phyloP scores from a whole-genome alignment of 2,113 vertebrate species.

The Eubucco bourcierii region DNA sequence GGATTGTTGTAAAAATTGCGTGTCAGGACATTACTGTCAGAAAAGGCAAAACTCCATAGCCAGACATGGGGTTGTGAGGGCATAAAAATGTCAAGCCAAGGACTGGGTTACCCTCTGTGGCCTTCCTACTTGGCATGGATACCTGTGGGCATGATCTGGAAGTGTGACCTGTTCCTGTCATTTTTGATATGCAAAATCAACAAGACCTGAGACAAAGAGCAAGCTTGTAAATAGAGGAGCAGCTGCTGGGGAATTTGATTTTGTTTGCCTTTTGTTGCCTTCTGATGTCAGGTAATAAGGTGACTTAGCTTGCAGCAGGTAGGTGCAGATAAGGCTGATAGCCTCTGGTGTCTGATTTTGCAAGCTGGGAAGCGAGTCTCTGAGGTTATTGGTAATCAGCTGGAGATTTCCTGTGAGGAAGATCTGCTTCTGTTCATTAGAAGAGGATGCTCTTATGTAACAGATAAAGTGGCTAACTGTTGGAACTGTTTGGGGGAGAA shows the following conservation, averaged over 20 bases:
- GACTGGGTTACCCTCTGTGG: background rate
- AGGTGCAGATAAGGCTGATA: background rate
- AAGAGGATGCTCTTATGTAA: background rate
- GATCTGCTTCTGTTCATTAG: background rate
- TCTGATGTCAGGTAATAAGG: background rate
- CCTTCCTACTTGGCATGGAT: background rate
- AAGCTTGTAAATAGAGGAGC: conserved; percentile 41
- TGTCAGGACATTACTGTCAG: background rate
- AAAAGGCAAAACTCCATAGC: background rate
- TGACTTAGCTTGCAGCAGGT: background rate
- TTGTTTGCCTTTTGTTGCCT: background rate
- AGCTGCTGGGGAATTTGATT: background rate
- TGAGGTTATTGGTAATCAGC: background rate
- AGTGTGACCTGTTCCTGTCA: background rate
- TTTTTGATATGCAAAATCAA: conserved; percentile 19
- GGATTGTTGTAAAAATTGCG: background rate
- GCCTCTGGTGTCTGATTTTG: conserved; percentile 10
- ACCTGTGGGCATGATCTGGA: background rate
- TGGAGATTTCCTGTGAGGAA: background rate
- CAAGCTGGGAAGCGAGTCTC: background rate
- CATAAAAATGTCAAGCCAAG: background rate
- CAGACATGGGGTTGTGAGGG: background rate
- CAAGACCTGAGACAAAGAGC: background rate
- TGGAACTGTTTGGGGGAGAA: background rate
- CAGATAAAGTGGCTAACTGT: background rate